Base-by-base conservation (phyloP, 1,140 invertebrate species). In the Pseudachorutes palmiensis region DNA sequence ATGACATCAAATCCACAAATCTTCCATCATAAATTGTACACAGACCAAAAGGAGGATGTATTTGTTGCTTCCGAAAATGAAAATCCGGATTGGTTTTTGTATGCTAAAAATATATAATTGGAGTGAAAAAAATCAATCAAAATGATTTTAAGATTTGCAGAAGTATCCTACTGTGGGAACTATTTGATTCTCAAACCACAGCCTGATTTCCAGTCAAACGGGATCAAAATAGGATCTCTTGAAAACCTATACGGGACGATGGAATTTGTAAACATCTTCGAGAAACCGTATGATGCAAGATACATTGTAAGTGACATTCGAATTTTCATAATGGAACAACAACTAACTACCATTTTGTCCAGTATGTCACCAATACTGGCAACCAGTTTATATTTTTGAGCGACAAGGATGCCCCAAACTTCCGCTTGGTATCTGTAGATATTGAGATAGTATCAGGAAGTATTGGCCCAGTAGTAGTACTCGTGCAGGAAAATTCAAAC, bases 381-480 rank as follows among this genome's bases (percentile, higher is more conserved):
- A 24, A 14, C 14, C 9, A 9, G 9, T 55, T 55, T 55, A 55
- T 26, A 14, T 92, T 98, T 76, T 85, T 88, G 29, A 98, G 95
- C 29, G 98, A 98, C 79, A 90, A 92, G 80, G 85, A 93, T 79
- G 91, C 96, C 16, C 88, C 92, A 24, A 94, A 94, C 77, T 96
- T 92, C 78, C 85, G 88, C 69, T 80, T 98, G n/a, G 87, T 97
- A 73, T 83, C 84, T 67, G 92, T 97, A 70, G 90, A 98, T 80
- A 83, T 98, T 24, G 78, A 85, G 66, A 85, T 91, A 74, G 86
- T 86, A 29, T 81, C 88, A 79, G 84, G 88, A 9, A 41, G 62
- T 87, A 91, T 73, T 48, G 31, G 16, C 98, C 94, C 94, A 79
- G 5, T 26, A 5, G 24, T 79, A 22, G 88, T 86, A 5, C 79